A percentile compares a stretch with the other conserved stretches of the same genome.
These are phyloP conservation scores for Caenorhabditis tropicalis DNA, from an alignment of 1,140 invertebrate genomes.

Conservation along the genomic window DNA sequence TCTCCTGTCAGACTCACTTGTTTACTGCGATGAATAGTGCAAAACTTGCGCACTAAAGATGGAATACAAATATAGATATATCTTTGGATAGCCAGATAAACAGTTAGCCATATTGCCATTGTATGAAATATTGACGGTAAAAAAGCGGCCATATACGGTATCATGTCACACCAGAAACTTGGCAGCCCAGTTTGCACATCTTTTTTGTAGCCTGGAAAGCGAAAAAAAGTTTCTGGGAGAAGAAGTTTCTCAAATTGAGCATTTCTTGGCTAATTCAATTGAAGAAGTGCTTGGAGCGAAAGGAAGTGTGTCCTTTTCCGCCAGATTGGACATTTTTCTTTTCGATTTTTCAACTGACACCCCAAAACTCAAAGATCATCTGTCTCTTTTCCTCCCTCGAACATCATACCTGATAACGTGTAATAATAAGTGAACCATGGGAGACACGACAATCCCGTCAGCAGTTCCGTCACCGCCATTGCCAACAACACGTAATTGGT, in stretches of 20 bases:
- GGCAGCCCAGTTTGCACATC: conserved; percentile 63
- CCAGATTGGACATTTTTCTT: conserved; percentile 11
- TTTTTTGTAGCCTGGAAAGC: conserved; percentile 59
- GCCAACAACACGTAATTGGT: conserved; percentile 80
- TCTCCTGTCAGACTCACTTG: conserved; percentile 56
- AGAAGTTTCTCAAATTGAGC: background rate
- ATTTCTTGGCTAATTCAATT: conserved; percentile 10
- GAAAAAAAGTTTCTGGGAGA: background rate
- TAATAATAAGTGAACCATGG: conserved; percentile 72
- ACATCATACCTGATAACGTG: conserved; percentile 63
- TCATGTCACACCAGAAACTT: conserved; percentile 66
- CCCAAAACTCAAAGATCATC: conserved; percentile 33
- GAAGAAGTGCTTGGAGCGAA: conserved; percentile 28
- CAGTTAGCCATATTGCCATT: conserved; percentile 65
- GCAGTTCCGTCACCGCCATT: conserved; percentile 91
- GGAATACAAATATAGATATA: conserved; percentile 71
- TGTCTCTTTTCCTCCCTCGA: background rate
- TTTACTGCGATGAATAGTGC: conserved; percentile 68
- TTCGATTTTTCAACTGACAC: background rate
- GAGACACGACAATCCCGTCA: conserved; percentile 78
- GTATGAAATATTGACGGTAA: conserved; percentile 71
- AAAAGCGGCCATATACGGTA: conserved; percentile 69
- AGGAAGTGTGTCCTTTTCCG: background rate
- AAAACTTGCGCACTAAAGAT: conserved; percentile 66
- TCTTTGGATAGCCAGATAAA: conserved; percentile 68